Evolutionary conservation across 1,140 invertebrate genomes (phyloP).

Genomic region (Brachionus koreanus): DNA sequence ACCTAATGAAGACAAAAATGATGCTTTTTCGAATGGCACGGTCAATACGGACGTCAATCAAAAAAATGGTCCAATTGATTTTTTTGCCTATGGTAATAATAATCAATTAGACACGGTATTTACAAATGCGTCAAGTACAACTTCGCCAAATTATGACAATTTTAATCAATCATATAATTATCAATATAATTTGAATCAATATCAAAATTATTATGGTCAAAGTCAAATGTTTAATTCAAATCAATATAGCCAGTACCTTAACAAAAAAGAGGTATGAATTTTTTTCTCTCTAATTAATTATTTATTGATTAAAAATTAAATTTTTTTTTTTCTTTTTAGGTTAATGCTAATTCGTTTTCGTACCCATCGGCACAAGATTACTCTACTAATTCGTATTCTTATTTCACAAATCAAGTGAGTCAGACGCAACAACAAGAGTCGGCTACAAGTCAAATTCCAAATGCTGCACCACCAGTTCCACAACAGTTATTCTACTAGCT

Average conservation of each 20-base stretch:
- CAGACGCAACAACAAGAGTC: background rate
- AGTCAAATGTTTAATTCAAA: constrained; percentile 13
- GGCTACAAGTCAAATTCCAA: background rate
- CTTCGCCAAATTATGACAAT: constrained; percentile 6
- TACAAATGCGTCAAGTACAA: background rate
- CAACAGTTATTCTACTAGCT: background rate
- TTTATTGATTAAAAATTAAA: background rate
- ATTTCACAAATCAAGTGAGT: background rate
- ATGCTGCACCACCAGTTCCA: background rate
- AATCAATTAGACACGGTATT: constrained; percentile 21
- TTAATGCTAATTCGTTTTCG: background rate
- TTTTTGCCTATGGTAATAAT: background rate
- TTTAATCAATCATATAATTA: constrained; percentile 32
- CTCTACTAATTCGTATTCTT: background rate
- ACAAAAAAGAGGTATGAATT: constrained; percentile 1
- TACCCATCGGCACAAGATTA: background rate
- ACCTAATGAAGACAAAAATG: background rate
- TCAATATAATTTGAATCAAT: constrained; percentile 41
- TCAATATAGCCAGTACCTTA: background rate
- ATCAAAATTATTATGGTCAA: constrained; percentile 32
- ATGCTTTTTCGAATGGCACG: background rate
- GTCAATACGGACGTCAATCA: background rate
- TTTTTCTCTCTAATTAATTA: background rate
- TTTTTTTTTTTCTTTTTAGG: background rate
- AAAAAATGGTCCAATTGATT: background rate